These are phyloP conservation scores for Pachypsylla venusta DNA, from an alignment of 1,140 invertebrate genomes.

Conservation along the genomic window DNA sequence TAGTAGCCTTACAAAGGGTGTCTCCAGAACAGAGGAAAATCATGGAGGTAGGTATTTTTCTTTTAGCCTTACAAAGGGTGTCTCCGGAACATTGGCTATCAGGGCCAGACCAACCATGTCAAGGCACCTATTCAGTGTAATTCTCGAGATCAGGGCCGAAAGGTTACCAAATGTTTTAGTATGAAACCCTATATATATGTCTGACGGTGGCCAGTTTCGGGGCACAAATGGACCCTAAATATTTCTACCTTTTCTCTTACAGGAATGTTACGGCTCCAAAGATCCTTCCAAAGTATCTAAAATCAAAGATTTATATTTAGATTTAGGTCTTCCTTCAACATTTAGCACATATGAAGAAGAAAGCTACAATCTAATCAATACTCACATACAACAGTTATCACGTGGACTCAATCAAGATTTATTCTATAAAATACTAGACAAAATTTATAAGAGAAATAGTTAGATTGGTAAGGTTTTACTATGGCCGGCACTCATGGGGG, in stretches of 20 bases:
- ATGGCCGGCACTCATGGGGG: too few species aligned
- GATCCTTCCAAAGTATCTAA: slow-evolving; percentile 49
- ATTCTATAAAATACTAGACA: slow-evolving; percentile 67
- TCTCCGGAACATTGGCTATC: too few species aligned
- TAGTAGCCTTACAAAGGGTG: slow-evolving; percentile 69
- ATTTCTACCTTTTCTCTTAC: slow-evolving; percentile 21
- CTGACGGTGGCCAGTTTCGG: too few species aligned
- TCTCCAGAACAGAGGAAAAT: slow-evolving; percentile 53
- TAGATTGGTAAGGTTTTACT: too few species aligned
- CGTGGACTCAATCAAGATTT: slow-evolving; percentile 63
- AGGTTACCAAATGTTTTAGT: too few species aligned
- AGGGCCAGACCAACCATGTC: too few species aligned
- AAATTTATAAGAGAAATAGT: slow-evolving; percentile 44
- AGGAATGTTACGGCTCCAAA: slow-evolving; percentile 60
- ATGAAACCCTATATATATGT: too few species aligned
- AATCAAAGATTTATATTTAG: slow-evolving; percentile 65
- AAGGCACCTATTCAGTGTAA: too few species aligned
- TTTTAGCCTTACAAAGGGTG: too few species aligned
- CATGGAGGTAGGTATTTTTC: slow-evolving; percentile 46
- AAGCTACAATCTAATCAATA: slow-evolving; percentile 62
- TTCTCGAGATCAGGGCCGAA: too few species aligned
- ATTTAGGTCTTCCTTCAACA: slow-evolving; percentile 56
- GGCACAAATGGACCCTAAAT: slow-evolving; percentile 1
- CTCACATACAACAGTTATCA: slow-evolving; percentile 71
- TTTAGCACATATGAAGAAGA: slow-evolving; percentile 76